Evolutionary conservation across 2,797 vertebrate genomes (phyloP), one percentile per base, ranked within the genome.

Genomic region (Dipus sagitta): DNA sequence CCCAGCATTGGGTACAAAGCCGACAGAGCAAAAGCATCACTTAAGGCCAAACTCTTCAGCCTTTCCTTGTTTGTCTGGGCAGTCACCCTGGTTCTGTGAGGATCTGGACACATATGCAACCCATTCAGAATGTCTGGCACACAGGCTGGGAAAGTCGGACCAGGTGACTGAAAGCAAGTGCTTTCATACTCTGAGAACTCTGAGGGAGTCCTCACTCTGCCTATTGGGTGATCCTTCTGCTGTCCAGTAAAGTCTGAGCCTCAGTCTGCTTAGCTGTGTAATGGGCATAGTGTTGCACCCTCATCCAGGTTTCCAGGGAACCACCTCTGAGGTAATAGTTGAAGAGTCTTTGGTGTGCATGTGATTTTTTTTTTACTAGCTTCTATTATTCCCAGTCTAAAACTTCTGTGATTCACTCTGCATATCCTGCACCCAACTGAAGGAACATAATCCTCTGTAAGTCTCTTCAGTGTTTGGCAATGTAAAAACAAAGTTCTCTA

Each of bases 201-300:
- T 30, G 23, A 42, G 47, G 23, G 0, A 68, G 30, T 60, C 58
- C 52, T 81, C n/a, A 28, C 4, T 77, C 76, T 82, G 70, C 17
- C 30, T 65, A 30, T 23, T 4, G 4, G 18, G 32, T 77, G 78
- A 60, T 42, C 47, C 82, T 60, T 24, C 12, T 32, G 67, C 17
- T 76, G 13, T 79, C 75, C 47, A n/a, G 47, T 13, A 38, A 21
- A 2, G 77, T 32, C 79, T 74, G 89, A 72, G 58, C 30, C 86
- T 93, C 54, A 72, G 26, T 77, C 77, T 89, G 54, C 52, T 76
- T 75, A 70, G 4, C 34, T 91, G 58, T 84, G 85, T 92, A 82
- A 54, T 60, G 60, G 68, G 78, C n/a, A 67, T 4, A 75, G 83
- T 18, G 17, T 70, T 60, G 17, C 42, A 42, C 34, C 67, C 28